Base-by-base conservation (phyloP, 2,113 vertebrate genomes). In the Albula goreensis region DNA sequence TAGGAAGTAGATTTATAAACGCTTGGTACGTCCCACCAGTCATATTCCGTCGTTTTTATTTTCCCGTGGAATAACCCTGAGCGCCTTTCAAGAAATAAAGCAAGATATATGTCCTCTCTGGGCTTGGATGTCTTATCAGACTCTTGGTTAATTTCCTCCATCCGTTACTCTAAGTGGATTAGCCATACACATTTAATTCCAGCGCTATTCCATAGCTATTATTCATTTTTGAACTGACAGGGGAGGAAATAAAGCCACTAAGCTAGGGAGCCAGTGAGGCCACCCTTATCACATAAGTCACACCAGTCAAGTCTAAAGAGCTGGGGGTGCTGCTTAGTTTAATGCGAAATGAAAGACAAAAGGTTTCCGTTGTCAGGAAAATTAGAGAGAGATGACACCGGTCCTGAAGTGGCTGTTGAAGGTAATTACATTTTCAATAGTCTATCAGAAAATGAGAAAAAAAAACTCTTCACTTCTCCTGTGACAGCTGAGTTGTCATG, bases 391-490 rank as follows among this genome's bases (percentile, higher is more conserved):
- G 92, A 90, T 70, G 49, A 66, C 5, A 50, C 48, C 60, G 74
- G 60, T 74, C 49, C 4, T 74, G 60, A 50, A 19, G 25, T 4
- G 2, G 3, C 93, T 95, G 92, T 92, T 90, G 90, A 90, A 78
- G 78, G 89, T 94, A 93, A 95, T 95, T 94, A 94, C 89, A 91
- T 91, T 92, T 92, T 90, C 89, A 93, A 93, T 94, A 93, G 93
- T 94, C 93, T 91, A 83, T 81, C 9, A 74, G 83, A 41, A 86
- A 90, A 89, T 82, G 87, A 88, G 88, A 90, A 66, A 66, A 66
- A 66, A 89, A 90, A 78, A 87, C 88, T 91, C 87, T 84, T 90
- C 88, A 88, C 87, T 86, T 86, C 89, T 88, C 88, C 87, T 88
- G 88, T 90, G 90, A 91, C 85, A 90, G 89, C 86, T 78, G 84